Conservation (phyloP, 2,113 vertebrate genomes). For the Chloropsis cyanopogon region DNA sequence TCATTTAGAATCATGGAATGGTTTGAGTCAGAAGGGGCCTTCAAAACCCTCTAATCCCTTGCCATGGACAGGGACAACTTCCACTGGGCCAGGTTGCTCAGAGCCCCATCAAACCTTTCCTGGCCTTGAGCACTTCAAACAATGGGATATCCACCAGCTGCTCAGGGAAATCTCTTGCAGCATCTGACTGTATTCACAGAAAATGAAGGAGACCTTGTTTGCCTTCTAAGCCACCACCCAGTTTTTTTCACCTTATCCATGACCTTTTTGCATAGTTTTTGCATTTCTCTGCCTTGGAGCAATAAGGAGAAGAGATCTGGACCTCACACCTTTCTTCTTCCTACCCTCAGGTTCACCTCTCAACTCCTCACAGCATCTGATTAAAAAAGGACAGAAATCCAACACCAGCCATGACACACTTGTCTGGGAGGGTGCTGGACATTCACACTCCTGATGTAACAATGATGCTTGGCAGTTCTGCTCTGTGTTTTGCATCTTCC, state of each 20-base stretch:
- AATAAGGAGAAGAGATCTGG: not conserved
- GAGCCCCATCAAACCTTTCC: not conserved
- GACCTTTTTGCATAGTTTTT: no score
- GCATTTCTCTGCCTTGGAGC: not conserved
- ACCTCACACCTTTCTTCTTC: not conserved
- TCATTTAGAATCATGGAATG: accelerated
- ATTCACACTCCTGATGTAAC: not conserved
- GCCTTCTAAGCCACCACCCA: not conserved
- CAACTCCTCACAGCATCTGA: accelerated
- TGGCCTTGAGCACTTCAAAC: no score
- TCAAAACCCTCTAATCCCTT: no score
- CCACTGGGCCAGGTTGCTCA: not conserved
- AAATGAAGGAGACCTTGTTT: not conserved
- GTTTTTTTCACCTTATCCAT: not conserved
- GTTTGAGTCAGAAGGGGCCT: not conserved
- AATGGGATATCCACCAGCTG: not conserved
- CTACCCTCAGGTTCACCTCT: not conserved
- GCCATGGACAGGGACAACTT: not conserved
- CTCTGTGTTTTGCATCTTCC: not conserved
- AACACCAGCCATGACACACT: not conserved
- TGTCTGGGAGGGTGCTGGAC: accelerated
- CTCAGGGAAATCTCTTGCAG: not conserved
- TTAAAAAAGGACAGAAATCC: not conserved
- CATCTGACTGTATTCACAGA: accelerated
- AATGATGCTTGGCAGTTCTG: not conserved